Percentiles rank a stretch among this genome's conserved stretches.
phyloP scores from a whole-genome alignment of 2,797 vertebrate species.

The Coregonus ussuriensis region DNA sequence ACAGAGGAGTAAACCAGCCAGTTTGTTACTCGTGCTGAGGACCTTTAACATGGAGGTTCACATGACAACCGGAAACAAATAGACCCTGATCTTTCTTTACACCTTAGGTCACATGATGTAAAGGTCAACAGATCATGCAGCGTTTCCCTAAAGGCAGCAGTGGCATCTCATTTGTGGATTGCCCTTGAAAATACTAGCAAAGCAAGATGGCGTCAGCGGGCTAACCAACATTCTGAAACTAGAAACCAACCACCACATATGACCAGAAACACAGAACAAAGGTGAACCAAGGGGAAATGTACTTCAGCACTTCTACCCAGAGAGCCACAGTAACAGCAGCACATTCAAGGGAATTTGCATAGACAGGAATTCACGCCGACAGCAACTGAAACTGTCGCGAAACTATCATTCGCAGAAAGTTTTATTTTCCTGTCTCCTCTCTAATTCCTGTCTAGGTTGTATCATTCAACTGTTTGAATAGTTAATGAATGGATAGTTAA shows the following conservation, averaged over 20 bases:
- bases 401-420: not conserved
- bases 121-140: slow-evolving; percentile 12
- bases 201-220: not conserved
- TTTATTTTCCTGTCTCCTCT: not conserved
- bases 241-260: not conserved
- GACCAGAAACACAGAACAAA: not conserved
- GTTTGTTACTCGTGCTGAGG: not conserved
- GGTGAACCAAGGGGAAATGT: not conserved
- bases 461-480: not conserved
- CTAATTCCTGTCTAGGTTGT: not conserved
- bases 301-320: not conserved
- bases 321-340: slow-evolving; percentile 1
- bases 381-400: not conserved
- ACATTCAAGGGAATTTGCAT: not conserved
- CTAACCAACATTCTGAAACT: slow-evolving; percentile 10
- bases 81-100: not conserved
- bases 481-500: not conserved
- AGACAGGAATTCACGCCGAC: not conserved
- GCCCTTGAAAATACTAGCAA: slow-evolving; percentile 22
- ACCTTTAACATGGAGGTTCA: not conserved
- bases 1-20: not conserved
- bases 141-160: slow-evolving; percentile 14
- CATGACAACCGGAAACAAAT: not conserved
- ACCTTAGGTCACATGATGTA: not conserved
- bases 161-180: not conserved